phyloP scores from a whole-genome alignment of 2,797 vertebrate species.

The Pachyuromys duprasi region DNA sequence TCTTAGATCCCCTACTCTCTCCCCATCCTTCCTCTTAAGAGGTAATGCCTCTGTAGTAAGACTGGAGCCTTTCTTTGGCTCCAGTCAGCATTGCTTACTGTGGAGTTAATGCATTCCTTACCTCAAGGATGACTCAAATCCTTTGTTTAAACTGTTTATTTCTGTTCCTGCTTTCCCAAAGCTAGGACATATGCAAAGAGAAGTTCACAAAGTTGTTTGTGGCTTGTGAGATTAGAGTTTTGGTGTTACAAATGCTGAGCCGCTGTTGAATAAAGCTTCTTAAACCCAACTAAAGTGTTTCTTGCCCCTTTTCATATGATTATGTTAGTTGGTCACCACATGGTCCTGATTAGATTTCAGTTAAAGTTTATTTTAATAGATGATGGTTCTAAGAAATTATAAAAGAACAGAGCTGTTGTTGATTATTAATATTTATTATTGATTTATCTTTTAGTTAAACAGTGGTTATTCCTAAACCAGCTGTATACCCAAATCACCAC shows the following conservation, averaged over 20 bases:
- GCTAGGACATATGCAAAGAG: not conserved
- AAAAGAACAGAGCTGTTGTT: not conserved
- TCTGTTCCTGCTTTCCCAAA: not conserved
- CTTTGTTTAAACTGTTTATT: not conserved
- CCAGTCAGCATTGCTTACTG: not conserved
- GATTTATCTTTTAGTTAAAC: no score
- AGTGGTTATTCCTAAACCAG: no score
- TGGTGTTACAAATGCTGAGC: slow-evolving; percentile 10
- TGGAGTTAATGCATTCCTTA: not conserved
- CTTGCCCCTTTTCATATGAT: not conserved
- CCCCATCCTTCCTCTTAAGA: not conserved
- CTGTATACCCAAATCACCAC: no score
- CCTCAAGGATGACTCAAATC: not conserved
- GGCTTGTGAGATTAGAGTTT: slow-evolving; percentile 30
- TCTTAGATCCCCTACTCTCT: no score
- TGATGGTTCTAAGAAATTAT: not conserved
- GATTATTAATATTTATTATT: no score
- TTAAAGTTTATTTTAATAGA: slow-evolving; percentile 3
- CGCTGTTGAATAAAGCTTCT: slow-evolving; percentile 43
- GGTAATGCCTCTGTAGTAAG: not conserved
- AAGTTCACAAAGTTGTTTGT: slow-evolving; percentile 32
- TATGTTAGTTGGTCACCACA: not conserved
- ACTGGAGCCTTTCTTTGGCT: not conserved
- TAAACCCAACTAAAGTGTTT: not conserved
- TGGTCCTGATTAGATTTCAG: not conserved